These are phyloP conservation scores for Geotrupes spiniger DNA, from an alignment of 2,888 invertebrate species.

Conservation along the genomic window DNA sequence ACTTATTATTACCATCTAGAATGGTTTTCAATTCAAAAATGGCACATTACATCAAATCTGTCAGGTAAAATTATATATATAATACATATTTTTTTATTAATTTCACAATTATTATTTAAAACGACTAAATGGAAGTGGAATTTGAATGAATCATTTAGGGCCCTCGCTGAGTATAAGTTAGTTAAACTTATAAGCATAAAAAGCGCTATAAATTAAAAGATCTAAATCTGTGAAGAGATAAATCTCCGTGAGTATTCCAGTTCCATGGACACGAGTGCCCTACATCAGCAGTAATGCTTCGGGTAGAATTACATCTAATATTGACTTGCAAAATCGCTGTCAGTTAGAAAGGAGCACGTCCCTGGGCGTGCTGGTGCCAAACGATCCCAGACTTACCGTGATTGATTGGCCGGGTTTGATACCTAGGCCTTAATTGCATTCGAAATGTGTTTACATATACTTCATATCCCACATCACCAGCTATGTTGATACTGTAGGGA, in stretches of 20 bases:
- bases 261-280: slow-evolving; percentile 24
- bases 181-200: no score
- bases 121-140: no score
- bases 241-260: slow-evolving; percentile 10
- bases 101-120: no score
- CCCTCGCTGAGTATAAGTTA: no score
- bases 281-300: slow-evolving; percentile 22
- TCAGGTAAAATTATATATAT: no score
- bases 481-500: slow-evolving; percentile 31
- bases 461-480: slow-evolving; percentile 41
- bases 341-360: slow-evolving; percentile 44
- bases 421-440: slow-evolving; percentile 49
- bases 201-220: slow-evolving; percentile 4
- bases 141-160: no score
- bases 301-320: slow-evolving; percentile 46
- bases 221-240: slow-evolving; percentile 19
- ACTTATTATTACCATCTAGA: no score
- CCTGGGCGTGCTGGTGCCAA: slow-evolving; percentile 46
- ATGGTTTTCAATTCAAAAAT: no score
- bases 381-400: slow-evolving; percentile 48
- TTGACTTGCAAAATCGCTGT: slow-evolving; percentile 49
- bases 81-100: no score
- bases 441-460: slow-evolving; percentile 50
- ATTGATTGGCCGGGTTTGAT: slow-evolving; percentile 49
- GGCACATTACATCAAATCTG: no score